A percentile compares a stretch with the other conserved stretches of the same genome.
These are phyloP conservation scores for Chydorus sphaericus DNA, from an alignment of 2,888 invertebrate genomes.

Conservation along the genomic window DNA sequence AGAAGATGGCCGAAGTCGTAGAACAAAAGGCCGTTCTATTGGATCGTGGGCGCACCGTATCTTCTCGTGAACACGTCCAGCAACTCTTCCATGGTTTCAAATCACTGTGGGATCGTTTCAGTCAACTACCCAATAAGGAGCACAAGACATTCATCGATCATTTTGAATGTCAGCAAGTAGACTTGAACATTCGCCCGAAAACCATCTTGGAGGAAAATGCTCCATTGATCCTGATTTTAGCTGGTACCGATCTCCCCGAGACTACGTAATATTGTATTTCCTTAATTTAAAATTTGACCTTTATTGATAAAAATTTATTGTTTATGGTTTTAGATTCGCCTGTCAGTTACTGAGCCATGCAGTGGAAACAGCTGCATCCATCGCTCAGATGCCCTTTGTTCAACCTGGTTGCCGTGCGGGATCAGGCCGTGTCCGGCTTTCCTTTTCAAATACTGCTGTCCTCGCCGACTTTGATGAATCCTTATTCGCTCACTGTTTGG, in stretches of 20 bases:
- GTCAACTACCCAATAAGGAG: conserved; percentile 3
- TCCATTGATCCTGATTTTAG: conserved; percentile 1
- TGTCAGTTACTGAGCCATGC: conserved; percentile 3
- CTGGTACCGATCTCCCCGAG: conserved; percentile 1
- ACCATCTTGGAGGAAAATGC: background rate
- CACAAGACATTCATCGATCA: conserved; percentile 8
- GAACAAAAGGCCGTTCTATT: background rate
- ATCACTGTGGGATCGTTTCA: conserved; percentile 3
- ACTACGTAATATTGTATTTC: no score
- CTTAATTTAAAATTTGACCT: no score
- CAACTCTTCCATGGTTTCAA: background rate
- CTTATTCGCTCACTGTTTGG: background rate
- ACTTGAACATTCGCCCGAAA: background rate
- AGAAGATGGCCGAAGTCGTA: background rate
- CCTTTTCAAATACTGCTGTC: background rate
- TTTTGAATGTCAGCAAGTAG: conserved; percentile 11
- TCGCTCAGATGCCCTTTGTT: background rate
- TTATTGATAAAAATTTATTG: no score
- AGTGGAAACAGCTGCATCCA: conserved; percentile 5
- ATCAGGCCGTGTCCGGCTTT: conserved; percentile 4
- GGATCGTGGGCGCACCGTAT: conserved; percentile 2
- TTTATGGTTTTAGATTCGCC: no score
- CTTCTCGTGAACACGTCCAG: background rate
- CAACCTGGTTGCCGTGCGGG: conserved; percentile 2
- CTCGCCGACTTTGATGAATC: conserved; percentile 8